Conservation (phyloP, 2,113 vertebrate genomes). For the Zosterops pallidus region DNA sequence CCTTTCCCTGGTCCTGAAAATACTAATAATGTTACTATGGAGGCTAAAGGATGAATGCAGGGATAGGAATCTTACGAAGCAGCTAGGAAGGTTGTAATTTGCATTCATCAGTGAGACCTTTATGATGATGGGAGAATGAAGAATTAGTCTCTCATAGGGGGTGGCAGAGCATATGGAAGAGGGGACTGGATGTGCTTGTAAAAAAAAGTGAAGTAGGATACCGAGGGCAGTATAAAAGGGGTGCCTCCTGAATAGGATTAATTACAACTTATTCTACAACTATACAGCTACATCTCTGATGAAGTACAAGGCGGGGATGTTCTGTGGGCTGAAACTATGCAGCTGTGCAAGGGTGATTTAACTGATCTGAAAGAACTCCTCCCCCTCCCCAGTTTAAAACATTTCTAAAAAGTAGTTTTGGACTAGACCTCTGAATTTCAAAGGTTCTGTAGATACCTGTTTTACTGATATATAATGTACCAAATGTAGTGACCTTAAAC, state of each 20-base stretch:
- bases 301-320: neutral
- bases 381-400: neutral
- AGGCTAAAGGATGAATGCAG: slow-evolving; percentile 7
- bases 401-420: neutral
- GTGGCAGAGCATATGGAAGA: slow-evolving; percentile 24
- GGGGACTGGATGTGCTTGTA: neutral
- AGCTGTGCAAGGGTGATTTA: neutral
- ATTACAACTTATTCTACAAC: neutral
- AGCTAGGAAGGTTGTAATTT: slow-evolving; percentile 10
- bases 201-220: neutral
- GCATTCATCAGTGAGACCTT: slow-evolving; percentile 43
- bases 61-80: neutral
- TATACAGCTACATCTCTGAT: neutral
- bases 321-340: neutral
- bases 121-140: slow-evolving; percentile 1
- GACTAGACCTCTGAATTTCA: neutral
- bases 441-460: neutral
- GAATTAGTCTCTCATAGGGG: neutral
- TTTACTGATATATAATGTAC: neutral
- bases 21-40: slow-evolving; percentile 24
- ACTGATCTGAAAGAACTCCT: neutral
- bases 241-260: slow-evolving; percentile 15
- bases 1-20: neutral
- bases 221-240: slow-evolving; percentile 12
- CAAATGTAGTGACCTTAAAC: neutral